Evolutionary conservation across 2,797 vertebrate genomes (phyloP), one percentile per base, ranked within the genome.

Genomic region (Myotis planiceps): DNA sequence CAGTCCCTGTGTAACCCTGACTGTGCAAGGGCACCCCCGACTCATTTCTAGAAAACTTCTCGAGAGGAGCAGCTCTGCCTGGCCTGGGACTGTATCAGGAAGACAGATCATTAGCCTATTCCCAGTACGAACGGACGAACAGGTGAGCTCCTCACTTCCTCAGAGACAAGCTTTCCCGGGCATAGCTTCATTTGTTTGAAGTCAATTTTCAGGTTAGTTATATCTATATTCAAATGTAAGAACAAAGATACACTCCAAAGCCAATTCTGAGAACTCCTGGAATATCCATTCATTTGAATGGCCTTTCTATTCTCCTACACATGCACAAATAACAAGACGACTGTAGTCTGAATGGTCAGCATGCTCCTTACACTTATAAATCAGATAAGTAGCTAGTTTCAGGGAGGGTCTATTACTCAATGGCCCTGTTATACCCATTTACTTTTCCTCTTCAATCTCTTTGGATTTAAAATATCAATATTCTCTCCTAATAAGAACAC

Each of bases 251-350:
- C 42, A 79, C 79, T 87, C 60, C 65, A 85, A 91, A 92, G 68
- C 5, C 84, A 90, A 29, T 85, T 90, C 51, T 58, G 47, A 91
- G 51, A 42, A 94, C 25, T 49, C 66, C 75, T 96, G 95, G 78
- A 92, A 79, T 86, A 97, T 21, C 42, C 68, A 90, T 95, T 95
- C 32, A 92, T 94, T 83, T 86, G 29, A 97, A 96, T 82, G 88
- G 53, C 8, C 72, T 79, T 95, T 93, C 87, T 75, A 18, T 9
- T 92, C 34, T 76, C 49, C 42, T 66, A 72, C 34, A 88, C 2
- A 45, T 21, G 53, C 23, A 92, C 58, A 95, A 95, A 85, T 53
- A 74, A 88, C 34, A 68, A n/a, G 55, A 2, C 55, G 63, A 78
- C 10, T 55, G 10, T 15, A 53, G 65, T 66, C 66, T 65, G 51